phyloP scores from a whole-genome alignment of 64 coral and sea anemone species.

The Catalaphyllia jardinei region DNA sequence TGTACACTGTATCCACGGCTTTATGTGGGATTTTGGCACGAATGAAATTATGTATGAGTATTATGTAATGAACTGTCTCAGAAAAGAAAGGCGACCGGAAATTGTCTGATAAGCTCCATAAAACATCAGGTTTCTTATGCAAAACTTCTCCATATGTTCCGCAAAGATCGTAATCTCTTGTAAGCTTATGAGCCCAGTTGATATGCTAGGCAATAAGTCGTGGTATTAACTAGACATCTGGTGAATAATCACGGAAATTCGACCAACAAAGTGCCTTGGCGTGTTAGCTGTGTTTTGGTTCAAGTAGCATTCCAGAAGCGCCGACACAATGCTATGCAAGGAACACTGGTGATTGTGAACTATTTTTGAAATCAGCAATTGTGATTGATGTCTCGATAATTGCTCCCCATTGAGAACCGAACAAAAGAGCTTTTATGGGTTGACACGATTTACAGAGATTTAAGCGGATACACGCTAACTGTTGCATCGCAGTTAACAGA shows the following conservation, averaged over 20 bases:
- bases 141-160: not conserved
- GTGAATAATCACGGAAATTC: not conserved
- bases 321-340: conserved; percentile 9
- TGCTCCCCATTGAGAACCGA: not conserved
- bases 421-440: conserved; percentile 22
- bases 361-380: conserved; percentile 37
- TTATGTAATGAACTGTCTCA: not conserved
- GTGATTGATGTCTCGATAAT: conserved; percentile 11
- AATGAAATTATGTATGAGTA: not conserved
- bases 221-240: not conserved
- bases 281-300: not conserved
- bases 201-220: not conserved
- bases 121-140: not conserved
- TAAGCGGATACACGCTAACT: not conserved
- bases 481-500: not conserved
- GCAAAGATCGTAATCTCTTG: not conserved
- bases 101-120: conserved; percentile 2
- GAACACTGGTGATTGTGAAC: not conserved
- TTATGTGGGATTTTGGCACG: too few relatives aligned
- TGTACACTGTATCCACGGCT: too few relatives aligned
- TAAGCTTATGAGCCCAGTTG: not conserved
- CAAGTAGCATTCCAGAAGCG: conserved; percentile 9
- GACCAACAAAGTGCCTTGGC: not conserved
- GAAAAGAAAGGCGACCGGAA: conserved; percentile 39
- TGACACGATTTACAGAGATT: not conserved